Conservation (phyloP, 2,797 vertebrate genomes). For the Natrix natrix region DNA sequence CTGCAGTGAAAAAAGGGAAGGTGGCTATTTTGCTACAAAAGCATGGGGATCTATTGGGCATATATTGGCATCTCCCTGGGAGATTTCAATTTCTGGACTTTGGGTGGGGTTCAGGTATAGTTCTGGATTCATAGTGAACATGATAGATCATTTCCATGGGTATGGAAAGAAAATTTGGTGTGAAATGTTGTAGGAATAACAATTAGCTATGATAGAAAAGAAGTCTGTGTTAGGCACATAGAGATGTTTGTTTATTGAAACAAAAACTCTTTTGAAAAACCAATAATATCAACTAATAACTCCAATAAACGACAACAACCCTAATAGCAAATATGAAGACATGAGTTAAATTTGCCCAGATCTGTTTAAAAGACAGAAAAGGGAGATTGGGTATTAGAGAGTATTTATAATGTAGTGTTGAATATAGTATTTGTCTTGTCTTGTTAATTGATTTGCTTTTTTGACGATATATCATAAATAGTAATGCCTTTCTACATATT, state of each 20-base stretch:
- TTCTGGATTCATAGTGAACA: background rate
- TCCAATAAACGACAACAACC: background rate
- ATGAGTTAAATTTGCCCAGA: background rate
- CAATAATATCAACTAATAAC: background rate
- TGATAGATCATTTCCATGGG: background rate
- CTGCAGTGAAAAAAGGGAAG: background rate
- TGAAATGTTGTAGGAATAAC: background rate
- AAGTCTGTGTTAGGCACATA: background rate
- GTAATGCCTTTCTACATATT: background rate
- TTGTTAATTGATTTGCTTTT: background rate
- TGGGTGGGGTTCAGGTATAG: background rate
- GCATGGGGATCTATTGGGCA: background rate
- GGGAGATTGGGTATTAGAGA: background rate
- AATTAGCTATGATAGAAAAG: background rate
- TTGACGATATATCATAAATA: background rate
- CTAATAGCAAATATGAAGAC: background rate
- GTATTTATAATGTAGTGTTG: background rate
- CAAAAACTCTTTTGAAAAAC: background rate
- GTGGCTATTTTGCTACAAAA: background rate
- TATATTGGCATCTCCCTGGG: background rate
- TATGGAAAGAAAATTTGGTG: background rate
- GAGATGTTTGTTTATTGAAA: background rate
- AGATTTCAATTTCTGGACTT: background rate
- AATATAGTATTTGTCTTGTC: background rate
- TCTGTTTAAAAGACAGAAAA: background rate